A percentile compares a stretch with the other conserved stretches of the same genome.
These are phyloP conservation scores for Charina bottae DNA, from an alignment of 2,113 vertebrate genomes.

Conservation along the genomic window DNA sequence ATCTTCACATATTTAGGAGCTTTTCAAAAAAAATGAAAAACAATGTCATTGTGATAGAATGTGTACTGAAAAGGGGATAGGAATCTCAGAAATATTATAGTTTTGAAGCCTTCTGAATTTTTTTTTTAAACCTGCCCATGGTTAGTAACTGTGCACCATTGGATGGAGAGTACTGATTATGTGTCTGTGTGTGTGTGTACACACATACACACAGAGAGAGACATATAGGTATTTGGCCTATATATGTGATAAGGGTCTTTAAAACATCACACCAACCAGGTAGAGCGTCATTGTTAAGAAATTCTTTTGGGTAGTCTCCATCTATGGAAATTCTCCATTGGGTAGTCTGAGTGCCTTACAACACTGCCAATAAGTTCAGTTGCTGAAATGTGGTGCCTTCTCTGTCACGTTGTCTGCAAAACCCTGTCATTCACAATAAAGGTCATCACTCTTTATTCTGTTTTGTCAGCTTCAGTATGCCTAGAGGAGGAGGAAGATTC, in stretches of 20 bases:
- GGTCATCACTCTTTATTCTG: not conserved
- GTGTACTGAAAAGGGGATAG: not conserved
- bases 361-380: not conserved
- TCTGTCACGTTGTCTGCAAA: not conserved
- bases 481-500: not conserved
- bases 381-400: not conserved
- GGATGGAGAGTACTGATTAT: not conserved
- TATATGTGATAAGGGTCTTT: not conserved
- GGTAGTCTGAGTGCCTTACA: not conserved
- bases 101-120: not conserved
- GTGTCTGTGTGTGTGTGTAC: not conserved
- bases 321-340: conserved; percentile 10
- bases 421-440: not conserved
- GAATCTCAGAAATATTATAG: not conserved
- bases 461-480: not conserved
- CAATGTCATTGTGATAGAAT: not conserved
- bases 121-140: not conserved
- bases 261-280: not conserved
- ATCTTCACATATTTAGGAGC: not conserved
- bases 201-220: too few species aligned
- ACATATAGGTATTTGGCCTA: too few species aligned
- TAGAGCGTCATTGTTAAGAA: not conserved
- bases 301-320: conserved; percentile 10
- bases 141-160: not conserved
- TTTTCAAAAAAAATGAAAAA: not conserved